These are phyloP conservation scores for Colius striatus DNA, from an alignment of 2,113 vertebrate species.

Conservation along the genomic window DNA sequence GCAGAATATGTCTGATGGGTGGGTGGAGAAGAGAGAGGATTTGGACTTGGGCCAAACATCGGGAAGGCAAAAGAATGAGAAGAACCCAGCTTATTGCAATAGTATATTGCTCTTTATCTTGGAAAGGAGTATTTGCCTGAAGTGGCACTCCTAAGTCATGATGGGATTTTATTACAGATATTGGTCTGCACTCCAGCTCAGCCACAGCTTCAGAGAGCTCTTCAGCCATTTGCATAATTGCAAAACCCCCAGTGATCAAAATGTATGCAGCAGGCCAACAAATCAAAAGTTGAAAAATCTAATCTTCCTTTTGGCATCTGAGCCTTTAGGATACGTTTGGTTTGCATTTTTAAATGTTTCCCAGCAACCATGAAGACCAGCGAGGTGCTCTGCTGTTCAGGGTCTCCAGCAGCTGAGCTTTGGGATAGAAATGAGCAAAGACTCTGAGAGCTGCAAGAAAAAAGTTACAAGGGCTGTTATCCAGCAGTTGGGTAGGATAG, in stretches of 20 bases:
- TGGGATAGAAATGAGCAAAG: neutral
- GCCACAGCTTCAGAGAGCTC: neutral
- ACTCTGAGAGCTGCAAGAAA: neutral
- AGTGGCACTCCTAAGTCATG: constrained; percentile 21
- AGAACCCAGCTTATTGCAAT: constrained; percentile 10
- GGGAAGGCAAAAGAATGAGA: constrained; percentile 32
- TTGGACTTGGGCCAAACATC: constrained; percentile 41
- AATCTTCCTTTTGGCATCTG: neutral
- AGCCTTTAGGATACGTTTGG: neutral
- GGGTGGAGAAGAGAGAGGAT: constrained; percentile 43
- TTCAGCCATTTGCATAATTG: neutral
- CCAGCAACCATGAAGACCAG: neutral
- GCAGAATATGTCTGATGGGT: constrained; percentile 56
- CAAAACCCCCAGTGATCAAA: constrained; percentile 13
- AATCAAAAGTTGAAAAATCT: neutral
- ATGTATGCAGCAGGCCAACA: neutral
- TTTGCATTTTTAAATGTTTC: constrained; percentile 20
- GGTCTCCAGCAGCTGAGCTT: neutral
- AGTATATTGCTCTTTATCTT: neutral
- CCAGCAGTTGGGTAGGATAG: neutral
- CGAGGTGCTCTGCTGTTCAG: neutral
- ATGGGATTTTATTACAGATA: neutral
- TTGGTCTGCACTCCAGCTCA: neutral
- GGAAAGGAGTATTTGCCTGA: constrained; percentile 25
- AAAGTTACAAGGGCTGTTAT: neutral